phyloP scores from a whole-genome alignment of 1,140 invertebrate genomes.

The Drosophila ercepeae region DNA sequence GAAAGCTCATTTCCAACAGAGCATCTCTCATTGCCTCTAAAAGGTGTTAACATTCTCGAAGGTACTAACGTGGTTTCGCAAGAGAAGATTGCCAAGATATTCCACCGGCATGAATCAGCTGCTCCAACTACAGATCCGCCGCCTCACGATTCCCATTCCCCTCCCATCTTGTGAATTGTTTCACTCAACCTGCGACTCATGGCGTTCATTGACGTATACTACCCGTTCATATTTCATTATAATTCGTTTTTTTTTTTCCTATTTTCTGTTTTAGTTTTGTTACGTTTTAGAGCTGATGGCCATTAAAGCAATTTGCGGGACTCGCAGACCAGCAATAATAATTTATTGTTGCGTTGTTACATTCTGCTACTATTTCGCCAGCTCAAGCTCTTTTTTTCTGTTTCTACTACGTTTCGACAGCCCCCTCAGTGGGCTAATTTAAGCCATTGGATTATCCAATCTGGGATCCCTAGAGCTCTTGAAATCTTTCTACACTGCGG shows the following conservation, averaged over 20 bases:
- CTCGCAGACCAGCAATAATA: constrained; percentile 8
- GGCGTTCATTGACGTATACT: constrained; percentile 59
- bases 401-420: background rate
- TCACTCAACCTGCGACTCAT: constrained; percentile 3
- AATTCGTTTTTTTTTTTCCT: constrained; percentile 17
- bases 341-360: constrained; percentile 32
- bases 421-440: constrained; percentile 27
- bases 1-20: too few relatives aligned
- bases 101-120: constrained; percentile 63
- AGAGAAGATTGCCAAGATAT: constrained; percentile 19
- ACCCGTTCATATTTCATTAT: constrained; percentile 63
- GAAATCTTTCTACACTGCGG: constrained; percentile 20
- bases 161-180: constrained; percentile 3
- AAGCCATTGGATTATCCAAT: constrained; percentile 31
- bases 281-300: constrained; percentile 41
- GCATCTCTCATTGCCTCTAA: too few relatives aligned
- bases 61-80: constrained; percentile 17
- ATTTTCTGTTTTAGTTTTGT: constrained; percentile 19
- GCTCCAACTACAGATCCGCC: constrained; percentile 15
- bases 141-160: constrained; percentile 5
- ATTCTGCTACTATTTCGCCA: constrained; percentile 18
- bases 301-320: constrained; percentile 65
- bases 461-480: background rate
- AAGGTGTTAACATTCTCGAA: constrained; percentile 10
- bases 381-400: too few relatives aligned